Conservation (phyloP, 2,888 invertebrate species). For the Mycalesis mineus region DNA sequence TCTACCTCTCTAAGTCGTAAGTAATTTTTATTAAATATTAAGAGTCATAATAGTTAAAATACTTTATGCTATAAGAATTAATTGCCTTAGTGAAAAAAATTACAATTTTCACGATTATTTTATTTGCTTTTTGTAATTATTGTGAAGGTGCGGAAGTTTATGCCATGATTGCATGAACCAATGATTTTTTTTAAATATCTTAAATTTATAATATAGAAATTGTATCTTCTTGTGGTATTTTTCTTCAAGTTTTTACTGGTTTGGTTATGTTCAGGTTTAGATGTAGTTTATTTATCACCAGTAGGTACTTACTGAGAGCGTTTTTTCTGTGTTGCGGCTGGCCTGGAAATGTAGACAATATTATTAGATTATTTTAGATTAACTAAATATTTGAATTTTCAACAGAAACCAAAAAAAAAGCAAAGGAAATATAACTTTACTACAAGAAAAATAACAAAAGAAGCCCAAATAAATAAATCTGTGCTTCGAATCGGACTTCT, state of each 20-base stretch:
- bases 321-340: conserved; percentile 34
- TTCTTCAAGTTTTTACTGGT: conserved; percentile 11
- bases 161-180: background rate
- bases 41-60: background rate
- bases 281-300: conserved; percentile 37
- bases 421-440: background rate
- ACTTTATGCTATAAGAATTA: background rate
- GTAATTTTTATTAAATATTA: background rate
- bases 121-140: background rate
- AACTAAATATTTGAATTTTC: background rate
- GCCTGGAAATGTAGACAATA: conserved; percentile 33
- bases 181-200: background rate
- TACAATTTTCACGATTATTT: background rate
- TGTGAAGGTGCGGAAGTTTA: background rate
- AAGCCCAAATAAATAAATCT: conserved; percentile 8
- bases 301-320: conserved; percentile 33
- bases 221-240: conserved; percentile 11
- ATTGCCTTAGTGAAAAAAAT: background rate
- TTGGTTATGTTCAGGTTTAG: conserved; percentile 29
- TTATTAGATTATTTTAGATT: background rate
- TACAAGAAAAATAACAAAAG: background rate
- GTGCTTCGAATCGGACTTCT: conserved; percentile 10
- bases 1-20: background rate
- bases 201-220: background rate
- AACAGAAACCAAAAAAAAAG: conserved; percentile 10